phyloP scores from a whole-genome alignment of 2,797 vertebrate genomes.

The Bufotes viridis region DNA sequence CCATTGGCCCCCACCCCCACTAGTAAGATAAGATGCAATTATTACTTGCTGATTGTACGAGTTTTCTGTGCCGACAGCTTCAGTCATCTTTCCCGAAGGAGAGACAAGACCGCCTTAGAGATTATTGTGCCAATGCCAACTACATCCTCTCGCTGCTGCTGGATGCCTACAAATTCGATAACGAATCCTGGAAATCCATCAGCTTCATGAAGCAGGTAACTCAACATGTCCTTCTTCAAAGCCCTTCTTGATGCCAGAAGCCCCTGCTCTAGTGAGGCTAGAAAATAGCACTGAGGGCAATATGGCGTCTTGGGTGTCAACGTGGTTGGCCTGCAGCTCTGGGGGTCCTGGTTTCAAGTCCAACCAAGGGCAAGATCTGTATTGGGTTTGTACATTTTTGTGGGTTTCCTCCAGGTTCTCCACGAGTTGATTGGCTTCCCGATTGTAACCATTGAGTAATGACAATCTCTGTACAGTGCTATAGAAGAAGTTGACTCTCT shows the following conservation, averaged over 20 bases:
- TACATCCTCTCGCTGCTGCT: constrained; percentile 78
- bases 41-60: neutral
- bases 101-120: constrained; percentile 63
- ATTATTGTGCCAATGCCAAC: constrained; percentile 73
- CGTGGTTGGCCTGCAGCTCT: neutral
- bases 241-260: neutral
- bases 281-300: neutral
- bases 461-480: too few relatives aligned
- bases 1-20: neutral
- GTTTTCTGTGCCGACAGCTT: constrained; percentile 67
- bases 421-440: too few relatives aligned
- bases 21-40: too few relatives aligned
- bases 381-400: neutral
- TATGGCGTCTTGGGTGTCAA: neutral
- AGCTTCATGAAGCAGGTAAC: constrained; percentile 69
- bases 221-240: neutral
- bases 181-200: constrained; percentile 75
- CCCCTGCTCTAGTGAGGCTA: neutral
- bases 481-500: too few relatives aligned
- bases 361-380: neutral
- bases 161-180: constrained; percentile 75
- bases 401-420: neutral
- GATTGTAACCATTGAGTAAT: too few relatives aligned
- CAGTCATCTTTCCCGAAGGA: constrained; percentile 59
- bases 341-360: neutral